Evolutionary conservation across 92 coral and sea anemone species (phyloP).

Genomic region (Porites evermanni): DNA sequence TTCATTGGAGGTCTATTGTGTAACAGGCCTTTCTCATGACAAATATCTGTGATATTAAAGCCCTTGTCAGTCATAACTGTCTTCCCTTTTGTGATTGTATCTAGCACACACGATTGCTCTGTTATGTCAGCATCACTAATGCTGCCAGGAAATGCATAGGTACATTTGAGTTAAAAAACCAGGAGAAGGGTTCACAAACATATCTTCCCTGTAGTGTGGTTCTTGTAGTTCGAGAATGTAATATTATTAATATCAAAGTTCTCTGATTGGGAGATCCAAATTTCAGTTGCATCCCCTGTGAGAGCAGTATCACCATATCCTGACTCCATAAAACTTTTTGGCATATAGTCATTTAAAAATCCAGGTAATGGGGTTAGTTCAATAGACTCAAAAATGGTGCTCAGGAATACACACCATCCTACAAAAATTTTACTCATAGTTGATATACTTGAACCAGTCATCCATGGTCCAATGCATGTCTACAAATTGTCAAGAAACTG

Average conservation of each 20-base stretch:
- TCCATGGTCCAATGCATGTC: conserved; percentile 42
- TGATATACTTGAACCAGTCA: conserved; percentile 27
- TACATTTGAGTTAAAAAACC: background rate
- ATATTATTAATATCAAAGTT: background rate
- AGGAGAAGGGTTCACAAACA: background rate
- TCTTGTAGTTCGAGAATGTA: background rate
- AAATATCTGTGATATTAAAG: conserved; percentile 41
- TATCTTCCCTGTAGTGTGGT: background rate
- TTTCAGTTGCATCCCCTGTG: background rate
- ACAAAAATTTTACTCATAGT: conserved; percentile 12
- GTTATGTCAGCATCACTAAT: conserved; percentile 43
- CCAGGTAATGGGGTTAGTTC: conserved; percentile 40
- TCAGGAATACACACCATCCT: conserved; percentile 25
- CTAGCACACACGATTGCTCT: conserved; percentile 35
- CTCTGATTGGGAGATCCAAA: background rate
- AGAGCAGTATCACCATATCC: background rate
- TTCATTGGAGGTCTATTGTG: conserved; percentile 51
- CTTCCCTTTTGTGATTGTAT: conserved; percentile 26
- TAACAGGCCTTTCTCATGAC: conserved; percentile 39
- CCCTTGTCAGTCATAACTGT: conserved; percentile 49
- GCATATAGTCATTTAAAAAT: conserved; percentile 8
- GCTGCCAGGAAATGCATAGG: conserved; percentile 31
- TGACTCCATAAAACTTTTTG: background rate
- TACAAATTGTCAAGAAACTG: conserved; percentile 28
- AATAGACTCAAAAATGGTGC: conserved; percentile 22